phyloP scores from a whole-genome alignment of 1,140 invertebrate genomes.

The Brachionus rotundiformis region DNA sequence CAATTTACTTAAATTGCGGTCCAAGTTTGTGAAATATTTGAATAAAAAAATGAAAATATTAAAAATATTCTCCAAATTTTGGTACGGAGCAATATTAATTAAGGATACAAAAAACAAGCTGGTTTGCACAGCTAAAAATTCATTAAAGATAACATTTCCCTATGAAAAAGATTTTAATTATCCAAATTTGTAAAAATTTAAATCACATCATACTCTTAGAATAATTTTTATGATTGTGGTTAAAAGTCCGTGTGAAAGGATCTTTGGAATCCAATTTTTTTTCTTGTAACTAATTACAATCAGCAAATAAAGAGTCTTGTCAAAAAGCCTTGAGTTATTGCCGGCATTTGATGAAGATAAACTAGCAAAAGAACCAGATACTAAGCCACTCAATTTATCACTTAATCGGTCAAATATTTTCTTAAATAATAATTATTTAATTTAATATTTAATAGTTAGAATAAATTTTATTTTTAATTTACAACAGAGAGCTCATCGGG shows the following conservation, averaged over 20 bases:
- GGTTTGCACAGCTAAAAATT: slow-evolving; percentile 24
- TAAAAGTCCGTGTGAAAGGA: background rate
- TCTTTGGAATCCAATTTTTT: slow-evolving; percentile 10
- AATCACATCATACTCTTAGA: background rate
- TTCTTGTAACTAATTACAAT: slow-evolving; percentile 11
- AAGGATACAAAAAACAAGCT: slow-evolving; percentile 29
- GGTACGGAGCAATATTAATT: background rate
- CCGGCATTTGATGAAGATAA: background rate
- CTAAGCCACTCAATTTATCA: background rate
- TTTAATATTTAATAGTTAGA: background rate
- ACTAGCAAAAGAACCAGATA: background rate
- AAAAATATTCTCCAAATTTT: slow-evolving; percentile 45
- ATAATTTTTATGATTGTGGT: background rate
- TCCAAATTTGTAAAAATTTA: too few relatives aligned
- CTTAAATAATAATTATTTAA: too few relatives aligned
- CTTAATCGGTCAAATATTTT: slow-evolving; percentile 29
- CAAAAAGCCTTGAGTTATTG: slow-evolving; percentile 11
- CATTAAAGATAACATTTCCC: background rate
- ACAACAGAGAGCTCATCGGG: slow-evolving; percentile 33
- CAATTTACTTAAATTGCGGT: slow-evolving; percentile 1
- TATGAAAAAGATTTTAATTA: background rate
- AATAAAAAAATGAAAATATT: slow-evolving; percentile 24
- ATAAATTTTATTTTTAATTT: slow-evolving; percentile 20
- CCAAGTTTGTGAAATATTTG: background rate
- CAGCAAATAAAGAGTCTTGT: slow-evolving; percentile 23